These are phyloP conservation scores for Euclidia mi DNA, from an alignment of 2,888 invertebrate genomes.

Conservation along the genomic window DNA sequence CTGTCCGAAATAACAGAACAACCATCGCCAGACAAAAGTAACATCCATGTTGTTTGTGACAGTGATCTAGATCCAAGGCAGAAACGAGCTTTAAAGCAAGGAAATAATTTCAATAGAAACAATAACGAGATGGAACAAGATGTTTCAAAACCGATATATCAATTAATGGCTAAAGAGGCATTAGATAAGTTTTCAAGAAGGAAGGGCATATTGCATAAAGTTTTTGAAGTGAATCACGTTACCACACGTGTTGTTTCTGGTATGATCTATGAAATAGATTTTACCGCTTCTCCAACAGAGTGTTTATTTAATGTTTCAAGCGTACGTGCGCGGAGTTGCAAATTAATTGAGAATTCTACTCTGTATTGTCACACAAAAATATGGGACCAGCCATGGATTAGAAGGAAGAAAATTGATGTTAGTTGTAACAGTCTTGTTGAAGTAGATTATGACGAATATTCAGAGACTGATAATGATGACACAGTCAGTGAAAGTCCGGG, in stretches of 20 bases:
- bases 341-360: constrained; percentile 32
- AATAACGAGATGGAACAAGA: constrained; percentile 8
- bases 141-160: constrained; percentile 31
- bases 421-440: constrained; percentile 56
- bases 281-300: constrained; percentile 41
- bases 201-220: constrained; percentile 30
- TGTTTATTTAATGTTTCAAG: constrained; percentile 35
- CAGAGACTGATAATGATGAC: background rate
- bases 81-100: background rate
- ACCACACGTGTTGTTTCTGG: constrained; percentile 4
- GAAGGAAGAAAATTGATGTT: constrained; percentile 71
- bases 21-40: constrained; percentile 48
- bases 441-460: constrained; percentile 7
- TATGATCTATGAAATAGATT: constrained; percentile 31
- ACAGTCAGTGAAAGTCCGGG: constrained; percentile 8
- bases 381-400: constrained; percentile 89
- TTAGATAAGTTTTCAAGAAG: constrained; percentile 26
- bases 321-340: constrained; percentile 18
- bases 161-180: constrained; percentile 42
- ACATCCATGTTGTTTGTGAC: constrained; percentile 49
- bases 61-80: background rate
- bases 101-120: background rate
- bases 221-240: constrained; percentile 59
- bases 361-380: constrained; percentile 83
- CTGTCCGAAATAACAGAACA: constrained; percentile 51